Evolutionary conservation across 2,888 invertebrate species (phyloP), one percentile per base, ranked within the genome.

Genomic region (Eupsilia transversa): DNA sequence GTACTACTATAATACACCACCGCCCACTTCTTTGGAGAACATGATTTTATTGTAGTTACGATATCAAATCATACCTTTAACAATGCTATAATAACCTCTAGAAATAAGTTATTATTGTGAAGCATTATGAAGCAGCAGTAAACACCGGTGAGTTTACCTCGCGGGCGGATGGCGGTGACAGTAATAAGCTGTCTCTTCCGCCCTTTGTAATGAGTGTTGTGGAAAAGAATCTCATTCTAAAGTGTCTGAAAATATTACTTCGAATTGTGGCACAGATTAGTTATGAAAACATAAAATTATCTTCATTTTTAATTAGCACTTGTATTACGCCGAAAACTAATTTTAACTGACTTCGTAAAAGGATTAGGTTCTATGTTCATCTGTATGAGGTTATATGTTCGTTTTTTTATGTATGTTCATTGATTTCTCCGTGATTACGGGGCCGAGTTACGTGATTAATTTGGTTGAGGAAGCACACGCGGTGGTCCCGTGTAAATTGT

Each of bases 191-290:
- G 20, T 17, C n/a, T 52, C 23, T 74, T 74, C 61, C 73, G 41
- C 3, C 4, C 76, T 76, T 73, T 52, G 49, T 60, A 27, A 27
- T 41, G 74, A 74, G 7, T 38, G 23, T 27, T 17, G 33, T 33
- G 17, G 6, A 59, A 49, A 59, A 52, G 17, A 49, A 33, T 23
- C 23, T 17, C 7, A 23, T 12, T 27, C 7, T 33, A 12, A 52
- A 75, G 10, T 49, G 7, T 0, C 35, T n/a, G 12, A 17, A 33
- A 76, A 41, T 38, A 14, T 46, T 23, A 30, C 9, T 41, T 64
- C 6, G 20, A 27, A 41, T 38, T 67, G 23, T 30, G 23, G 23
- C 9, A 10, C 38, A 20, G 10, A 38, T n/a, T 60, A 17, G 60
- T 17, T 60, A n/a, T 35, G 33, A 35, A 33, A 33, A 35, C 0